Conservation (phyloP, 2,888 invertebrate genomes). For the Parnassius glacialis region DNA sequence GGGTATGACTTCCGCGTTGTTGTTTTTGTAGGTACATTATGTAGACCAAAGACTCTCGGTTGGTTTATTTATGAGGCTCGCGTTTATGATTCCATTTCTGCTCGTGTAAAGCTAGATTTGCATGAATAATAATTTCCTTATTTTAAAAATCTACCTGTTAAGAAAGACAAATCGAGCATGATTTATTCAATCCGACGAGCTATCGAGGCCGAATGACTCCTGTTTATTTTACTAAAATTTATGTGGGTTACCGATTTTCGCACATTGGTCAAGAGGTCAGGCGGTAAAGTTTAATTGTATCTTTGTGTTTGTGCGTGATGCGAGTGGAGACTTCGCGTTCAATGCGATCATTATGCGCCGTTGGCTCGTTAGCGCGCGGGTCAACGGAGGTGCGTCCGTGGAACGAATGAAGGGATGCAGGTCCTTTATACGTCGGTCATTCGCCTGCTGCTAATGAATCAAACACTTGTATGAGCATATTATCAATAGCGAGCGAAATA, state of each 20-base stretch:
- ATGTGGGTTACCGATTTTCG: conserved; percentile 62
- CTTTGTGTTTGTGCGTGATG: conserved; percentile 48
- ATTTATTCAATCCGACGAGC: conserved; percentile 63
- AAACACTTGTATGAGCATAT: conserved; percentile 65
- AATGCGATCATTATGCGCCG: conserved; percentile 71
- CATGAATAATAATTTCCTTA: conserved; percentile 73
- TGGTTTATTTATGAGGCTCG: conserved; percentile 69
- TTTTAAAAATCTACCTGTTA: conserved; percentile 74
- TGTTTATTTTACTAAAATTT: conserved; percentile 52
- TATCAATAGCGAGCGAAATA: conserved; percentile 73
- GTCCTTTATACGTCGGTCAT: conserved; percentile 72
- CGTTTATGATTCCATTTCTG: conserved; percentile 72
- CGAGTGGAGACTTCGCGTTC: conserved; percentile 59
- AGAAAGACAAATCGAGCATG: conserved; percentile 66
- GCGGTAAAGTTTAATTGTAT: conserved; percentile 46
- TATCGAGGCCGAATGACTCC: conserved; percentile 61
- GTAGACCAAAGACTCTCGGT: conserved; percentile 38
- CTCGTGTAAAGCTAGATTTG: conserved; percentile 74
- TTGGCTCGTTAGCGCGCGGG: conserved; percentile 68
- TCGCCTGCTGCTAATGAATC: conserved; percentile 75
- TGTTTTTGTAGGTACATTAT: conserved; percentile 42
- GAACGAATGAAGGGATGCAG: conserved; percentile 68
- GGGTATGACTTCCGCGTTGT: conserved; percentile 39
- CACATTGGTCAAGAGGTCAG: conserved; percentile 47
- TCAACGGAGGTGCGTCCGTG: conserved; percentile 65